Percentiles rank a stretch among this genome's conserved stretches.
These are phyloP conservation scores for Augiades crinisus DNA, from an alignment of 2,888 invertebrate species.

Conservation along the genomic window DNA sequence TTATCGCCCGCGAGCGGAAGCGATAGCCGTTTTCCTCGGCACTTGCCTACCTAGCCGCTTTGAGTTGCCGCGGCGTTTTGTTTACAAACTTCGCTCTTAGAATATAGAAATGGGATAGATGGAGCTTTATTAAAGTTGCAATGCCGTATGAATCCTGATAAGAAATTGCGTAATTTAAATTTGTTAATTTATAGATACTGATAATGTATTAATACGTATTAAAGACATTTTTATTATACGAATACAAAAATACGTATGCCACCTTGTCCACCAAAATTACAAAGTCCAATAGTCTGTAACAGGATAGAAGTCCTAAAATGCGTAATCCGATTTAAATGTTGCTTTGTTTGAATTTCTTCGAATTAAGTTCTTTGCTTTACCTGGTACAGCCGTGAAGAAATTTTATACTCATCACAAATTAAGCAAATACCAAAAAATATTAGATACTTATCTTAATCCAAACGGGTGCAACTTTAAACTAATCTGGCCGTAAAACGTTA, in stretches of 20 bases:
- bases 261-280: too few species aligned
- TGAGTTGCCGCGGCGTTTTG: not conserved
- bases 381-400: conserved; percentile 1
- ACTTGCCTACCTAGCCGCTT: not conserved
- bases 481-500: conserved; percentile 58
- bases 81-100: not conserved
- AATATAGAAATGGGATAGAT: not conserved
- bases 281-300: too few species aligned
- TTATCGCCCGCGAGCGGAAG: conserved; percentile 56
- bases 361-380: not conserved
- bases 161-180: too few species aligned
- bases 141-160: too few species aligned
- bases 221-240: too few species aligned
- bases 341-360: not conserved
- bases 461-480: conserved; percentile 36
- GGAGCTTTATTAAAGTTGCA: not conserved
- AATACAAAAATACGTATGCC: too few species aligned
- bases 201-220: too few species aligned
- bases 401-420: conserved; percentile 10
- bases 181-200: too few species aligned
- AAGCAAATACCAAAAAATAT: conserved; percentile 15
- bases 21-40: not conserved
- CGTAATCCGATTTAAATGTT: too few species aligned
- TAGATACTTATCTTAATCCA: conserved; percentile 21
- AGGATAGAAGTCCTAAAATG: too few species aligned